A percentile compares a stretch with the other conserved stretches of the same genome.
These are phyloP conservation scores for Drosophila subquinaria DNA, from an alignment of 2,888 invertebrate species.

Conservation along the genomic window DNA sequence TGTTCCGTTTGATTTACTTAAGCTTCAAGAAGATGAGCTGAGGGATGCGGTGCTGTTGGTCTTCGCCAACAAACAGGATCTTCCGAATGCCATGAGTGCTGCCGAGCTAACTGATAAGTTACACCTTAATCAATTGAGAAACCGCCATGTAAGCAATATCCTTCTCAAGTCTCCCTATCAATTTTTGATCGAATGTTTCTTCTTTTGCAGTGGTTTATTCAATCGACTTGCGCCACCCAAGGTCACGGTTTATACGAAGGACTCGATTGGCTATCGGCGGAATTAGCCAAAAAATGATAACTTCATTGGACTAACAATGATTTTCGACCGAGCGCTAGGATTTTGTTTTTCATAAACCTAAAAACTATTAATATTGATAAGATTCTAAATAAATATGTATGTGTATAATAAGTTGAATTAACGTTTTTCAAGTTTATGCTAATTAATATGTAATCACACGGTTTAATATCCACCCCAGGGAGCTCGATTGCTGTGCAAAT, in stretches of 20 bases:
- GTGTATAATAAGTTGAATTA: conserved; percentile 37
- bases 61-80: conserved; percentile 99
- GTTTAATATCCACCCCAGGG: no score
- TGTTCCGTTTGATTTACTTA: background rate
- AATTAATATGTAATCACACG: no score
- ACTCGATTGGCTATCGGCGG: conserved; percentile 97
- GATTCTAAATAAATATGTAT: conserved; percentile 62
- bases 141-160: conserved; percentile 89
- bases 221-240: conserved; percentile 98
- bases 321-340: conserved; percentile 32
- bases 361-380: conserved; percentile 48
- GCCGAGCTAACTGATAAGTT: conserved; percentile 97
- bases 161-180: background rate
- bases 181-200: no score
- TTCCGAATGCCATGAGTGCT: conserved; percentile 97
- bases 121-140: conserved; percentile 93
- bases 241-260: conserved; percentile 98
- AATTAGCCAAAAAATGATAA: conserved; percentile 93
- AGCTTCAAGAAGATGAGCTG: conserved; percentile 94
- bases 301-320: no score
- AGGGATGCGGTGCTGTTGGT: conserved; percentile 96
- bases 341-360: conserved; percentile 44
- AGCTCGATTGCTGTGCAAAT: no score
- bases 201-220: conserved; percentile 95
- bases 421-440: no score